A percentile compares a stretch with the other conserved stretches of the same genome.
These are phyloP conservation scores for Exephanes ischioxanthus DNA, from an alignment of 2,888 invertebrate genomes.

Conservation along the genomic window DNA sequence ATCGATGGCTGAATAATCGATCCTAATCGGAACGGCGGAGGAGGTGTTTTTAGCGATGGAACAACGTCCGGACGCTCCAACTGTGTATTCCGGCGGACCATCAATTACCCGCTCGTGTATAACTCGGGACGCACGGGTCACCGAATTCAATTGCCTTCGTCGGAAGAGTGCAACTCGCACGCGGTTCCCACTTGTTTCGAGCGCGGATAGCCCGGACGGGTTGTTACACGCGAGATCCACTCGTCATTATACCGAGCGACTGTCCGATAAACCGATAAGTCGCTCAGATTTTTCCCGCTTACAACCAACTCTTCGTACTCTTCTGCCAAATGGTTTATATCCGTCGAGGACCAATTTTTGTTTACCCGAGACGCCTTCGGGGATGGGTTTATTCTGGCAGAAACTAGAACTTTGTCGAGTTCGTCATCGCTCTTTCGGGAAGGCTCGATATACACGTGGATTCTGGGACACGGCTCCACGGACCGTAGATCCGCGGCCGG, in stretches of 20 bases:
- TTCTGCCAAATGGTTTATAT: background rate
- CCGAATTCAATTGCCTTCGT: constrained; percentile 37
- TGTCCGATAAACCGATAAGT: background rate
- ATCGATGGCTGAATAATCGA: constrained; percentile 67
- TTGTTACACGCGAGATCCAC: background rate
- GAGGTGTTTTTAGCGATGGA: background rate
- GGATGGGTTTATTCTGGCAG: background rate
- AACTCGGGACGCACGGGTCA: constrained; percentile 2
- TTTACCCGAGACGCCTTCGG: background rate
- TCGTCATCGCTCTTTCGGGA: constrained; percentile 40
- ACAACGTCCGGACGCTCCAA: background rate
- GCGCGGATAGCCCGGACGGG: background rate
- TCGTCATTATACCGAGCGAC: background rate
- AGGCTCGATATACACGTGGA: constrained; percentile 18
- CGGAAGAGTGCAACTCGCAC: constrained; percentile 24
- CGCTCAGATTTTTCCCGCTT: background rate
- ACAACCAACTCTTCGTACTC: background rate
- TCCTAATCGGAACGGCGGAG: constrained; percentile 57
- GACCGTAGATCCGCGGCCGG: background rate
- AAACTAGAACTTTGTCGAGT: constrained; percentile 2
- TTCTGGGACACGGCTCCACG: constrained; percentile 4
- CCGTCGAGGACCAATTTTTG: constrained; percentile 5
- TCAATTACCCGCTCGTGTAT: constrained; percentile 50
- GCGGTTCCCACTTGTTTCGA: constrained; percentile 11
- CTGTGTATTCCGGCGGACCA: constrained; percentile 10